Percentiles rank a stretch among this genome's conserved stretches.
Evolutionary conservation across 1,140 invertebrate species (phyloP).

Genomic region (Drosophila sp.): DNA sequence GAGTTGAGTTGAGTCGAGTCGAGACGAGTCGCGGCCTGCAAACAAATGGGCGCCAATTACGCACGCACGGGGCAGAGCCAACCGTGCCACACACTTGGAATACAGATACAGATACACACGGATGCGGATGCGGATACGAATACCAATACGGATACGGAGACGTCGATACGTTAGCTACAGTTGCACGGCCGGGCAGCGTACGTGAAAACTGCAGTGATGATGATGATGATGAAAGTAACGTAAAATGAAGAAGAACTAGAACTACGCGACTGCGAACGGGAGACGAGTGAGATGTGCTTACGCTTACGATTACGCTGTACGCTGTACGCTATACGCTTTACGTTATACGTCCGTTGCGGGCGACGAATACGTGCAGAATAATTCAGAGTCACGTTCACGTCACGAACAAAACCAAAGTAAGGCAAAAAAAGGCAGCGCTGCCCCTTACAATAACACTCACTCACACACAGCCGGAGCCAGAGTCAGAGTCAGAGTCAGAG

Average conservation of each 20-base stretch:
- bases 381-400: conserved; percentile 83
- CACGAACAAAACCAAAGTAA: conserved; percentile 84
- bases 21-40: conserved; percentile 39
- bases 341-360: conserved; percentile 82
- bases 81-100: conserved; percentile 10
- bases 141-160: conserved; percentile 35
- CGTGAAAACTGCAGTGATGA: conserved; percentile 74
- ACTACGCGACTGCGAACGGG: conserved; percentile 8
- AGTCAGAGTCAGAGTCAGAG: too few relatives aligned
- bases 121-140: too few relatives aligned
- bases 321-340: conserved; percentile 41
- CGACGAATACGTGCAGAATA: conserved; percentile 84
- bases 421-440: conserved; percentile 68
- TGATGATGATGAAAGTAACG: conserved; percentile 37
- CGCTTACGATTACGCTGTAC: conserved; percentile 29
- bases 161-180: conserved; percentile 32
- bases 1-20: too few relatives aligned
- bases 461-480: too few relatives aligned
- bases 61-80: conserved; percentile 58
- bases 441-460: conserved; percentile 29
- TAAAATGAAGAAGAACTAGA: conserved; percentile 38
- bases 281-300: conserved; percentile 18
- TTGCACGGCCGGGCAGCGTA: conserved; percentile 72
- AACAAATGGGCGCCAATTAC: conserved; percentile 76
- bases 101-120: conserved; percentile 27